These are phyloP conservation scores for Nylanderia fulva DNA, from an alignment of 1,140 invertebrate genomes.

Conservation along the genomic window DNA sequence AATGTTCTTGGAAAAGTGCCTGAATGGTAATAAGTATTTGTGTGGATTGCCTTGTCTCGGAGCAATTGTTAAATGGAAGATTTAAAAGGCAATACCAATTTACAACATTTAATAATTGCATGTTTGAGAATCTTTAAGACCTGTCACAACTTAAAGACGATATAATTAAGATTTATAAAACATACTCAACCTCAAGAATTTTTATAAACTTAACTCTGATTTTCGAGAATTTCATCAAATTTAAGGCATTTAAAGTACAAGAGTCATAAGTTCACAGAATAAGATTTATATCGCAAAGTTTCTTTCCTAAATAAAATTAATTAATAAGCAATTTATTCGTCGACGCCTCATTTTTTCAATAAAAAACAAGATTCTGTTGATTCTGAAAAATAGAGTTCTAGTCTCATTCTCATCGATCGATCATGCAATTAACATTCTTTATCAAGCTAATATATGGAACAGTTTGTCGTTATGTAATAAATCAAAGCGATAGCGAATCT, in stretches of 20 bases:
- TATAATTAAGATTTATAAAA: neutral
- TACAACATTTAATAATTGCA: neutral
- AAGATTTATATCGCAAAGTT: neutral
- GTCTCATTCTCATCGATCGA: neutral
- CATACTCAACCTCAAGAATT: neutral
- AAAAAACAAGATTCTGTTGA: neutral
- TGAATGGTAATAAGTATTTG: neutral
- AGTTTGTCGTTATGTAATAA: neutral
- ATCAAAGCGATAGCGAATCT: neutral
- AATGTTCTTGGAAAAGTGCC: neutral
- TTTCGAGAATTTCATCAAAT: neutral
- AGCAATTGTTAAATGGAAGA: neutral
- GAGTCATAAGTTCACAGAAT: neutral
- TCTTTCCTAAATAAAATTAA: neutral
- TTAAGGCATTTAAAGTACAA: neutral
- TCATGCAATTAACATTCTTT: neutral
- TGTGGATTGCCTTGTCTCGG: neutral
- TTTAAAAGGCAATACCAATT: too few relatives aligned
- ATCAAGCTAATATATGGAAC: constrained; percentile 21
- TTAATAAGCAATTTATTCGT: neutral
- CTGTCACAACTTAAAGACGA: neutral
- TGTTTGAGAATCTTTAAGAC: neutral
- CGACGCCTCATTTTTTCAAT: neutral
- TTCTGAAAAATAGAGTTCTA: neutral
- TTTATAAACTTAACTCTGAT: neutral